Evolutionary conservation across 2,888 invertebrate species (phyloP), one percentile per base, ranked within the genome.

Genomic region (Neria commutata): DNA sequence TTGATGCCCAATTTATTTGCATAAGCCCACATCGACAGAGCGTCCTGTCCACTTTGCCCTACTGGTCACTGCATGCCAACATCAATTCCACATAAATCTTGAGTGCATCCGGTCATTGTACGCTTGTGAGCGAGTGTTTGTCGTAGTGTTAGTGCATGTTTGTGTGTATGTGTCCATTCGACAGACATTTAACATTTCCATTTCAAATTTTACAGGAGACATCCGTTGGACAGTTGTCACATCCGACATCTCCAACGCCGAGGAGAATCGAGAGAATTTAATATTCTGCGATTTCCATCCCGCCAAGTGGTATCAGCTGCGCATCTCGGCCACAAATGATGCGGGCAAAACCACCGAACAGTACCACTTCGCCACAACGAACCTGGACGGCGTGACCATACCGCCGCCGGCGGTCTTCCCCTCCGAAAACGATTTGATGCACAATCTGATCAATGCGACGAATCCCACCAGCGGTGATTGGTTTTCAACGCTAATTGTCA

Each of bases 261-360:
- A 79, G 60, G 81, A 81, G 65, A 82, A 79, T 70, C 80, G 76
- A 58, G 80, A 80, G 72, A 80, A 80, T 74, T 76, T 82, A 73
- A 78, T 81, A 68, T 81, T 87, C 59, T 86, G 86, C 42, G 84
- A 86, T 54, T 79, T 87, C 63, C 77, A 82, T 14, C 85, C 86
- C 11, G 85, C 87, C 1, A 86, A 86, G 47, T 84, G 87, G 76
- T 87, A 86, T 74, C 86, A 87, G 53, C 81, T 87, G 26, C 85
- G 86, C 46, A 85, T 87, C 42, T 84, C 86, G 0, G 87, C 86
- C 24, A 84, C 84, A 6, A 87, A 86, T 72, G 87, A 87, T 72
- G 87, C 87, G 5, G 87, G 86, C 1, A 85, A 84, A 82, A 85
- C 86, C 49, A 83, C 85, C 1, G 86, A 86, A 63, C 84, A 86